Evolutionary conservation across 2,797 vertebrate genomes (phyloP), one percentile per base, ranked within the genome.

Genomic region (Chelmon rostratus): DNA sequence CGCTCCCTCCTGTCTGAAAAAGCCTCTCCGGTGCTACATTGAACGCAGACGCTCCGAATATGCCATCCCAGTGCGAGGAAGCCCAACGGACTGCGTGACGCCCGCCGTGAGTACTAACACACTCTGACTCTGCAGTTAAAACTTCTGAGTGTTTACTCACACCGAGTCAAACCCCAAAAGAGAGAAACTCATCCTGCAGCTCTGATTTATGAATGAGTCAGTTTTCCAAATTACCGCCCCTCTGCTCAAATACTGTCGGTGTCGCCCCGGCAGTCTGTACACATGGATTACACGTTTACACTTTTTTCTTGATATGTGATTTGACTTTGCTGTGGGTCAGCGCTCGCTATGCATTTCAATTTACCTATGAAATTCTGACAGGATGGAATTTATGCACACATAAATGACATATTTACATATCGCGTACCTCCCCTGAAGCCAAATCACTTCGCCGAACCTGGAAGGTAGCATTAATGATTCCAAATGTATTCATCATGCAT

Each of bases 41-140:
- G 88, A 90, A 87, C 81, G 74, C 75, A 68, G 66, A 53, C 83
- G 61, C 82, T 38, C 75, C 63, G 72, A 90, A 88, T 86, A 84
- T 93, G 91, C 83, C 88, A 85, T 72, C 81, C 74, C 57, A 91
- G 84, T 87, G 88, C 40, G 33, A 83, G 81, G 73, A 83, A 79
- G 70, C 90, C 83, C 79, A 66, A 53, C 76, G 73, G 82, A 91
- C 88, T 65, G 81, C 69, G 77, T 90, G 88, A 90, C 84, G 64
- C 82, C 89, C 56, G 52, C 86, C 75, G 91, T 93, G 86, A 94
- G 92, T 93, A 88, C 73, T 9, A 3, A 56, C 58, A 19, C 62
- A 31, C 52, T 54, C 47, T 28, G 33, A 71, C 76, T 57, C 35
- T 12, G 40, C 12, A 62, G 40, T 19, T 33, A 70, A 33, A 13